Percentiles rank a stretch among this genome's conserved stretches.
phyloP scores from a whole-genome alignment of 2,797 vertebrate species.

The Eulemur albifrons region DNA sequence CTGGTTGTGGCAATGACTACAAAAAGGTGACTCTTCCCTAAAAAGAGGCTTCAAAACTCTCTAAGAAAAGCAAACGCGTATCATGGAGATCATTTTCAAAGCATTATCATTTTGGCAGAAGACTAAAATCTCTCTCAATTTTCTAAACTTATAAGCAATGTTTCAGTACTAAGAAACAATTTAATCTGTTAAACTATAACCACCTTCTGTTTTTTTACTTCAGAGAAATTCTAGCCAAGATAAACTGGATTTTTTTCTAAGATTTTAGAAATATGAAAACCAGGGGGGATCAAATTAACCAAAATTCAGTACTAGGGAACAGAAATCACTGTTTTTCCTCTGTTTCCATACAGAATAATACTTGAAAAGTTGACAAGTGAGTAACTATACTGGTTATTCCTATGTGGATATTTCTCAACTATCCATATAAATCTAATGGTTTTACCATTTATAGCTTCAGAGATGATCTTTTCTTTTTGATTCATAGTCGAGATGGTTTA shows the following conservation, averaged over 20 bases:
- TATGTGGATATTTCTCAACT: background rate
- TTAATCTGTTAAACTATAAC: background rate
- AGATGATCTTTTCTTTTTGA: background rate
- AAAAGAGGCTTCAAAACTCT: background rate
- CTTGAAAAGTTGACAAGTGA: background rate
- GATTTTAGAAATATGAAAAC: background rate
- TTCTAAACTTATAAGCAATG: constrained; percentile 24
- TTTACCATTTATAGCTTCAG: background rate
- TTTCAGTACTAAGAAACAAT: background rate
- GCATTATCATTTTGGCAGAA: background rate
- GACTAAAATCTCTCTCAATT: background rate
- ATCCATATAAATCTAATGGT: background rate
- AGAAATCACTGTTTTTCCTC: background rate
- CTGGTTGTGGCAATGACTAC: background rate
- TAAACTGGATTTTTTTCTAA: constrained; percentile 33
- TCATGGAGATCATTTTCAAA: background rate
- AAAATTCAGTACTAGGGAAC: background rate
- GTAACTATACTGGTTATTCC: background rate
- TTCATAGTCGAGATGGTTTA: background rate
- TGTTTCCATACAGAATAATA: background rate
- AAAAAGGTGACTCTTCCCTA: background rate
- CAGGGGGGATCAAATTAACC: background rate
- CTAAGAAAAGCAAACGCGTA: background rate
- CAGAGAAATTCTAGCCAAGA: background rate
- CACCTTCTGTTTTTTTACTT: background rate